Base-by-base conservation (phyloP, 2,888 invertebrate genomes). In the Matsumyia berberina region DNA sequence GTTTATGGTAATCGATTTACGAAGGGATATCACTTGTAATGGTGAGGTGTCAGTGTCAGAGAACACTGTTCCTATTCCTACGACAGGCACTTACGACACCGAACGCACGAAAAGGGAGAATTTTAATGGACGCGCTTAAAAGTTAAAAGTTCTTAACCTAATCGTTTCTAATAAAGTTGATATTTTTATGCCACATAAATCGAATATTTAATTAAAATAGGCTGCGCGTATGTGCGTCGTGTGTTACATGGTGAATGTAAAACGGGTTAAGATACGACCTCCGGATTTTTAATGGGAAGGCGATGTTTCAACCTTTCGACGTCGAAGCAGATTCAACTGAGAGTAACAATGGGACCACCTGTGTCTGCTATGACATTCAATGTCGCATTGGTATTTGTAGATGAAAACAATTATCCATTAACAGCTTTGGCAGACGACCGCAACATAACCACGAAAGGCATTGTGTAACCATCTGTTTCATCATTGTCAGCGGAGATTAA, bases 1-100 rank as follows among this genome's bases (percentile, higher is more conserved):
- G 64, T 80, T 79, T 85, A 85, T 79, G 74, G 64, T 64, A 70
- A 83, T 83, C 72, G 66, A 53, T 82, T 78, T 55, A 44, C 64
- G 35, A 60, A 67, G 17, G 46, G 60, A 62, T 76, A 82, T 72
- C 31, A 42, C 42, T 42, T 53, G 58, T 33, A 51, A 44, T 12
- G 53, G 46, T 24, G 19, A 29, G 53, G 60, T 74, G 64, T 78
- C 72, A 60, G 60, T 74, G 64, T 78, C 72, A 60, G 37, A 49
- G 46, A 46, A 55, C 44, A 55, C 24, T 35, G 51, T 9, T 72
- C 9, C 31, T 24, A 29, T 9, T 72, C 9, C 31, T 24, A 29
- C 42, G 60, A 44, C 55, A 62, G 46, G 53, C 55, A 46, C 15
- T 57, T 17, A 8, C 9, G 0, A 15, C 33, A 24, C 12, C 24